Evolutionary conservation across 2,797 vertebrate genomes (phyloP).

Genomic region (Babyrousa celebensis): DNA sequence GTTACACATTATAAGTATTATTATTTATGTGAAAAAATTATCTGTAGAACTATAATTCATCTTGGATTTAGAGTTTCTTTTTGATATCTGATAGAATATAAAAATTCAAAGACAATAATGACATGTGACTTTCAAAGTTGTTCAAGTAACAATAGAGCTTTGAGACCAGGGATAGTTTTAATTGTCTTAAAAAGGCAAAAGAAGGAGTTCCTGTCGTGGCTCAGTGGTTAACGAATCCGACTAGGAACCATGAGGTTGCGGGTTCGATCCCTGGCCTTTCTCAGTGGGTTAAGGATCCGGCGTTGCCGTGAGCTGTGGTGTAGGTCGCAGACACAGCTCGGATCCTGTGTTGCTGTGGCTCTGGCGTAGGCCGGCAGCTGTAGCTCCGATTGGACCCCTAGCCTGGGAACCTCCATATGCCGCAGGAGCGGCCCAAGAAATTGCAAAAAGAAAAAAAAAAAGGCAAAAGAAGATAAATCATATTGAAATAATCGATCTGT

Average conservation of each 20-base stretch:
- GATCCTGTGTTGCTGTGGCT: no score
- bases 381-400: no score
- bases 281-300: no score
- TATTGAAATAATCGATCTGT: background rate
- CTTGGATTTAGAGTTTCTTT: background rate
- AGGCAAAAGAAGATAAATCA: background rate
- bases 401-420: no score
- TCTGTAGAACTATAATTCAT: constrained; percentile 18
- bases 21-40: background rate
- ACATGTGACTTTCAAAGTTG: background rate
- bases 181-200: constrained; percentile 22
- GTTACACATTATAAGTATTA: background rate
- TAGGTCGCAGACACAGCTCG: no score
- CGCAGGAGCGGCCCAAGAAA: no score
- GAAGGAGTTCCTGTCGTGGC: background rate
- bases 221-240: no score
- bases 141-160: background rate
- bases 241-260: no score
- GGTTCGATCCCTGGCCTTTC: no score
- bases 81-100: background rate
- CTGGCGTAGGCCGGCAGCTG: no score
- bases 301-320: no score
- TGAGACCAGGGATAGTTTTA: background rate
- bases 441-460: background rate
- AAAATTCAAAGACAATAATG: background rate